Conservation (phyloP, 2,113 vertebrate species). For the Acanthochromis polyacanthus region DNA sequence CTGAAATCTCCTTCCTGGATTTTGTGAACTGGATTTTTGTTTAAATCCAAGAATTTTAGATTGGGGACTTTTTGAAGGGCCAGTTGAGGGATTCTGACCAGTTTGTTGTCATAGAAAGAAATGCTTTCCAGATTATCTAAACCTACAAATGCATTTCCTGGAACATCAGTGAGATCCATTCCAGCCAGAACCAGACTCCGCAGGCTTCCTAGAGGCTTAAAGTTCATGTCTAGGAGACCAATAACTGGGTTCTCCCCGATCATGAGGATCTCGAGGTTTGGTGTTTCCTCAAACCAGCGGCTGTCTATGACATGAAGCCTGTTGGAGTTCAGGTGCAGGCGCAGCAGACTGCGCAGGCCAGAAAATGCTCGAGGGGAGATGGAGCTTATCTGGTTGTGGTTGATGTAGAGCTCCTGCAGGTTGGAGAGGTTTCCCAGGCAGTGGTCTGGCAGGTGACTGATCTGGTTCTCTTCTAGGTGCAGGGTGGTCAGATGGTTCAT, state of each 20-base stretch:
- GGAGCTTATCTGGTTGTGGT: conserved; percentile 95
- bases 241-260: conserved; percentile 98
- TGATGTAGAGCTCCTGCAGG: conserved; percentile 97
- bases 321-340: conserved; percentile 98
- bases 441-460: conserved; percentile 91
- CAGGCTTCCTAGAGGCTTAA: conserved; percentile 91
- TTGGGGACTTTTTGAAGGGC: conserved; percentile 95
- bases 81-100: conserved; percentile 92
- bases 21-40: conserved; percentile 97
- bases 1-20: conserved; percentile 96
- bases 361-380: conserved; percentile 94
- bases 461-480: conserved; percentile 98
- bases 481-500: conserved; percentile 94
- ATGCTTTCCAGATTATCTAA: conserved; percentile 96
- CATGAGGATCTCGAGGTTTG: conserved; percentile 97
- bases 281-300: conserved; percentile 96
- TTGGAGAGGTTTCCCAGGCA: conserved; percentile 93
- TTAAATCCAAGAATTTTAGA: conserved; percentile 97
- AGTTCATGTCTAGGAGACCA: conserved; percentile 96
- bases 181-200: conserved; percentile 96
- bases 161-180: conserved; percentile 96
- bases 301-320: conserved; percentile 93
- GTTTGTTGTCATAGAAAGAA: conserved; percentile 97
- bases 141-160: conserved; percentile 93
- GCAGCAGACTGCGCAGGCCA: conserved; percentile 90